phyloP scores from a whole-genome alignment of 1,140 invertebrate genomes.

The Rhyacophila brunnea region DNA sequence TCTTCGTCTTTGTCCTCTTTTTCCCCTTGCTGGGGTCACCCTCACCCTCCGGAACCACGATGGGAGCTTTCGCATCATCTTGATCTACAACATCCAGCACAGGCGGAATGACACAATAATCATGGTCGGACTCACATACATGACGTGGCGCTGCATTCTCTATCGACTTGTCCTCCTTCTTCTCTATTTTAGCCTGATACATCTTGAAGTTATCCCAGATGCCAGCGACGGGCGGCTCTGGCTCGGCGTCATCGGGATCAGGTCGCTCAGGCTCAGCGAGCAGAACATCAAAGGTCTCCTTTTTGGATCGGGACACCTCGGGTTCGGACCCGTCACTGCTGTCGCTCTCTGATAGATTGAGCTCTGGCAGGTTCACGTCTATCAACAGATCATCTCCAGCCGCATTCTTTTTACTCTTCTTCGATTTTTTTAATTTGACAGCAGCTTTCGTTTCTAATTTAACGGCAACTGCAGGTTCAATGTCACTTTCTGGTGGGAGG shows the following conservation, averaged over 20 bases:
- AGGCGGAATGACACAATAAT: constrained; percentile 60
- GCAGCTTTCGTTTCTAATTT: constrained; percentile 32
- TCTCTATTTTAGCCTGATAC: constrained; percentile 59
- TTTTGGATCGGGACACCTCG: constrained; percentile 42
- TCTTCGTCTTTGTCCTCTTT: constrained; percentile 46
- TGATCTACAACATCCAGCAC: not conserved
- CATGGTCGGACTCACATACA: constrained; percentile 64
- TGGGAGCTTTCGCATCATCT: not conserved
- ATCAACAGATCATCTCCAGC: constrained; percentile 61
- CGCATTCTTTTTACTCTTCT: constrained; percentile 60
- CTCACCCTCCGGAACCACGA: constrained; percentile 16
- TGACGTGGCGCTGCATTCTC: constrained; percentile 45
- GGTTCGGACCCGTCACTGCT: constrained; percentile 74
- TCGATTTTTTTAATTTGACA: constrained; percentile 52
- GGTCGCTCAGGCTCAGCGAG: not conserved
- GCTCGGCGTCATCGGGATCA: constrained; percentile 38
- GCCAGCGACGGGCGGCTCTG: constrained; percentile 55
- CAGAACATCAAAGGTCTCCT: not conserved
- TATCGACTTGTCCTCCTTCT: constrained; percentile 50
- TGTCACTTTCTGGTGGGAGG: constrained; percentile 39
- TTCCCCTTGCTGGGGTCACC: constrained; percentile 46
- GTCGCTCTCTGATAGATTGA: constrained; percentile 79
- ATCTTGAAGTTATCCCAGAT: constrained; percentile 82
- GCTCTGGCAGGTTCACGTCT: constrained; percentile 68
- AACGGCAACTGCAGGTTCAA: constrained; percentile 39